Percentiles rank a stretch among this genome's conserved stretches.
phyloP scores from a whole-genome alignment of 1,140 invertebrate species.

The Gonatopus flavifemur region DNA sequence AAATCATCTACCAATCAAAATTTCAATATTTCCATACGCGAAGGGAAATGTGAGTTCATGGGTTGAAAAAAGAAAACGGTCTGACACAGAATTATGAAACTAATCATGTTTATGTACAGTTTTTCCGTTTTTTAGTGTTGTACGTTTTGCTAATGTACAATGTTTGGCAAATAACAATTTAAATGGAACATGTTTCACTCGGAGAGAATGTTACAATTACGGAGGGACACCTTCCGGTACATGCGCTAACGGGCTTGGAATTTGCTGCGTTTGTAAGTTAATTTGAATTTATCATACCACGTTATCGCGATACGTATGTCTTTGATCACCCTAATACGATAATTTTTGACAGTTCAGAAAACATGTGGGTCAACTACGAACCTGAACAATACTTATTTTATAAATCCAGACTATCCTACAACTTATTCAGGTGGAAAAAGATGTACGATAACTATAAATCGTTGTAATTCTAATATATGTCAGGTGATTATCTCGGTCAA shows the following conservation, averaged over 20 bases:
- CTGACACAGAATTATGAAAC: not conserved
- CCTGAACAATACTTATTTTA: conserved; percentile 82
- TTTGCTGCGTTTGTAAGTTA: conserved; percentile 80
- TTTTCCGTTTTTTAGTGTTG: conserved; percentile 72
- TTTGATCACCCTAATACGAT: no score
- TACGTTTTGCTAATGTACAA: conserved; percentile 70
- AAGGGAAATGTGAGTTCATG: conserved; percentile 30
- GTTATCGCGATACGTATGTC: no score
- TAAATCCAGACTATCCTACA: conserved; percentile 71
- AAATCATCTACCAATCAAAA: conserved; percentile 23
- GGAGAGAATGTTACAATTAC: conserved; percentile 70
- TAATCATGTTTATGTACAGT: conserved; percentile 48
- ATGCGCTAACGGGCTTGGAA: conserved; percentile 70
- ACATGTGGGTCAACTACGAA: conserved; percentile 69
- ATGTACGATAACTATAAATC: conserved; percentile 71
- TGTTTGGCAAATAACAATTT: conserved; percentile 67
- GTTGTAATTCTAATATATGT: conserved; percentile 70
- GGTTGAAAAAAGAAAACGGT: not conserved
- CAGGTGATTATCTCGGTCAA: conserved; percentile 66
- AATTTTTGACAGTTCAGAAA: conserved; percentile 62
- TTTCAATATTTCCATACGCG: conserved; percentile 6
- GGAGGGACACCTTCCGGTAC: conserved; percentile 69
- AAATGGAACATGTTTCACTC: conserved; percentile 75
- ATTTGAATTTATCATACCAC: no score
- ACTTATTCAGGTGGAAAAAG: conserved; percentile 67